Percentiles rank a stretch among this genome's conserved stretches.
phyloP scores from a whole-genome alignment of 35 echinoderm and acorn worm genomes.

The Nesometra sesokonis region DNA sequence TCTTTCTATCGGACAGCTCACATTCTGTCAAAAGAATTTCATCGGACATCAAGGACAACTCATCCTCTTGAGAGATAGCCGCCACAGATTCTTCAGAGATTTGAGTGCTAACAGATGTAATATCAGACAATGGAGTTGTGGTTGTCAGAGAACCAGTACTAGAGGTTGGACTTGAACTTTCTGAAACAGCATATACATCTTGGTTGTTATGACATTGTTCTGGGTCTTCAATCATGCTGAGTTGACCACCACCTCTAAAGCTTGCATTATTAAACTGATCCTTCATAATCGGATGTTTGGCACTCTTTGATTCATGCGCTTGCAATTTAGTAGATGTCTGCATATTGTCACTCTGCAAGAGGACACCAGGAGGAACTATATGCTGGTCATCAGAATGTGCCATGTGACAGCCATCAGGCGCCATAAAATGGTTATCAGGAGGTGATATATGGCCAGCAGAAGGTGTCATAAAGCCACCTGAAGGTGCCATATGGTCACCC shows the following conservation, averaged over 20 bases:
- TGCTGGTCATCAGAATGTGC: too few relatives aligned
- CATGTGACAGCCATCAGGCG: too few relatives aligned
- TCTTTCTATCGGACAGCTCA: background rate
- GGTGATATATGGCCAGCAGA: too few relatives aligned
- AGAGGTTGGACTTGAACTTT: background rate
- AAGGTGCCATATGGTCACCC: too few relatives aligned
- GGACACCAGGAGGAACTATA: too few relatives aligned
- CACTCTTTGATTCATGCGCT: too few relatives aligned
- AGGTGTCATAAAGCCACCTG: too few relatives aligned
- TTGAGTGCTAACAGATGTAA: background rate
- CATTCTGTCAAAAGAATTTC: background rate
- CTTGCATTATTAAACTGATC: too few relatives aligned
- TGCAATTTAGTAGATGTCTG: too few relatives aligned
- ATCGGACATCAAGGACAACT: background rate
- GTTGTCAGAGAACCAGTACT: background rate
- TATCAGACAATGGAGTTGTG: background rate
- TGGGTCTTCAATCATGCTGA: background rate
- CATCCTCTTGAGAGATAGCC: background rate
- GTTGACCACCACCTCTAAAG: background rate
- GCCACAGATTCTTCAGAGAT: background rate
- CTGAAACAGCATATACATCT: background rate
- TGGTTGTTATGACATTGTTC: background rate
- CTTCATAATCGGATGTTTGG: too few relatives aligned
- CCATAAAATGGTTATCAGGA: too few relatives aligned
- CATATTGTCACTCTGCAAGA: too few relatives aligned